These are phyloP conservation scores for Drosophila formosana DNA, from an alignment of 2,888 invertebrate genomes.

Conservation along the genomic window DNA sequence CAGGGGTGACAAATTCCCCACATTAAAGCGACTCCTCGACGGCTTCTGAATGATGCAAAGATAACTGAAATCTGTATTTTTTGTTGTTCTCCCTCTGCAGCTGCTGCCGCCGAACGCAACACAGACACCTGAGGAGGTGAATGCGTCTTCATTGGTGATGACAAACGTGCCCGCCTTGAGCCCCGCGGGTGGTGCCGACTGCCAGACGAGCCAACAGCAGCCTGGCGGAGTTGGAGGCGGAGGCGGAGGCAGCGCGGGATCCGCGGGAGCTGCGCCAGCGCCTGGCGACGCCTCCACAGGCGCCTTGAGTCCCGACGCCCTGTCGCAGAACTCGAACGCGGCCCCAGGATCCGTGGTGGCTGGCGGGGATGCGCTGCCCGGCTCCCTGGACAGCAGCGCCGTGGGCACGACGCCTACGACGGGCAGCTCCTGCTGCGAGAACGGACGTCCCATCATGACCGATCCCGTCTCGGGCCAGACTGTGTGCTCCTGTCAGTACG, in stretches of 20 bases:
- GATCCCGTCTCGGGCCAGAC: conserved; percentile 97
- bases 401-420: conserved; percentile 74
- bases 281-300: conserved; percentile 78
- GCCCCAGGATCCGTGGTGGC: conserved; percentile 66
- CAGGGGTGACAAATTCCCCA: conserved; percentile 60
- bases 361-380: conserved; percentile 47
- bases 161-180: conserved; percentile 79
- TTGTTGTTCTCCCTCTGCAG: conserved; percentile 58
- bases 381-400: conserved; percentile 71
- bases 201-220: conserved; percentile 87
- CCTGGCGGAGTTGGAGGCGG: conserved; percentile 82
- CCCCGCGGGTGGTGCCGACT: conserved; percentile 84
- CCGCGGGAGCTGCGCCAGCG: conserved; percentile 75
- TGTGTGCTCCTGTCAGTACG: conserved; percentile 97
- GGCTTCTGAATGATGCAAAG: conserved; percentile 29
- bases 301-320: conserved; percentile 84
- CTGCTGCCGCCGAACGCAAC: conserved; percentile 73
- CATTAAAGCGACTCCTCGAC: conserved; percentile 38
- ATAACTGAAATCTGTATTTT: conserved; percentile 24
- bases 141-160: conserved; percentile 69
- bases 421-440: conserved; percentile 92
- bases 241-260: conserved; percentile 85
- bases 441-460: conserved; percentile 95
- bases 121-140: conserved; percentile 75
- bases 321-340: conserved; percentile 85